These are phyloP conservation scores for Exocentrus adspersus DNA, from an alignment of 2,888 invertebrate genomes.

Conservation along the genomic window DNA sequence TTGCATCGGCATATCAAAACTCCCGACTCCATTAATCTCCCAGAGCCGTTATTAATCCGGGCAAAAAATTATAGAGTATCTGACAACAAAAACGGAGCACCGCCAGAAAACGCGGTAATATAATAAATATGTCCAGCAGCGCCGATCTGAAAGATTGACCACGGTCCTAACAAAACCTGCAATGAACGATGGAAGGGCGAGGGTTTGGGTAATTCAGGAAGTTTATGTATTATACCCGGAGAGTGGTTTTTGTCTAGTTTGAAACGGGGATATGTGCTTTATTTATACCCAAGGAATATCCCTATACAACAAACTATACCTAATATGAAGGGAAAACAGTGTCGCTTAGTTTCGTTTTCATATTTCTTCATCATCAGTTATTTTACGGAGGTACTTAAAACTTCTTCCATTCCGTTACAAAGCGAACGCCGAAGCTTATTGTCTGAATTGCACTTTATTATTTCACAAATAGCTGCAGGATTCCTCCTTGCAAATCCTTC, in stretches of 20 bases:
- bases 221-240: not conserved
- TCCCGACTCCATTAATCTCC: conserved; percentile 19
- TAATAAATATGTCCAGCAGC: conserved; percentile 36
- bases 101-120: conserved; percentile 23
- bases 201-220: conserved; percentile 12
- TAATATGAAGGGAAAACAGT: no score
- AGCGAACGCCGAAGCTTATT: no score
- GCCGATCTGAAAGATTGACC: conserved; percentile 33
- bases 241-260: not conserved
- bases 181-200: conserved; percentile 23
- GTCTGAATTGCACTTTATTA: no score
- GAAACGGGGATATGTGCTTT: no score
- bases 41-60: conserved; percentile 11
- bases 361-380: no score
- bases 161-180: conserved; percentile 29
- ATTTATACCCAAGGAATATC: no score
- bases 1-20: conserved; percentile 17
- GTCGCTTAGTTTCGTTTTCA: no score
- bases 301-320: no score
- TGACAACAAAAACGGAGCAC: conserved; percentile 18
- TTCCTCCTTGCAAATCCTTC: no score
- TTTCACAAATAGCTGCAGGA: no score
- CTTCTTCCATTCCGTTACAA: no score
- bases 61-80: conserved; percentile 6
- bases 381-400: no score